Conservation (phyloP, 2,888 invertebrate species). For the Hirtodrosophila confusa region DNA sequence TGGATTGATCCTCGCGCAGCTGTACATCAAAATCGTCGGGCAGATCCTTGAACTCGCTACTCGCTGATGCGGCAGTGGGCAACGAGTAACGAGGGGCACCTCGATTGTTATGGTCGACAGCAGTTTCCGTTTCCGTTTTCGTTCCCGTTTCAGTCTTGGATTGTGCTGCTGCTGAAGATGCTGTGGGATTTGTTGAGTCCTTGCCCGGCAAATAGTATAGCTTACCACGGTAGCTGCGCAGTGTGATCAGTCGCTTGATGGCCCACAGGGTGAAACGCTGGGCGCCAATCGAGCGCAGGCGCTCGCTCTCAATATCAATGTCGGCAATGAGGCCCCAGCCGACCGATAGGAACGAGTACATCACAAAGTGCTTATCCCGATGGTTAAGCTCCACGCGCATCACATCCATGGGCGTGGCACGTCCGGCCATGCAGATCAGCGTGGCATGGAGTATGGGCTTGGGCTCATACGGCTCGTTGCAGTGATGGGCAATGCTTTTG, state of each 20-base stretch:
- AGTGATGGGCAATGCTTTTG: constrained; percentile 91
- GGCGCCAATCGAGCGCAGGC: constrained; percentile 93
- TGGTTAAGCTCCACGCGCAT: constrained; percentile 91
- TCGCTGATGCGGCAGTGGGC: neutral
- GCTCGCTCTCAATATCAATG: constrained; percentile 99
- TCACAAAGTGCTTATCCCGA: constrained; percentile 84
- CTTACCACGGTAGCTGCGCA: constrained; percentile 93
- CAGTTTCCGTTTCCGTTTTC: no score
- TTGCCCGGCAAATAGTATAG: constrained; percentile 90
- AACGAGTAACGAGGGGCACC: constrained; percentile 21
- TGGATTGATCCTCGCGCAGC: constrained; percentile 24
- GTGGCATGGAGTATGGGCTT: constrained; percentile 92
- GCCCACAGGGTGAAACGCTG: constrained; percentile 96
- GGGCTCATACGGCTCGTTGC: constrained; percentile 91
- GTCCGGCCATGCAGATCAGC: constrained; percentile 90
- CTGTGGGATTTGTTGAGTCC: neutral
- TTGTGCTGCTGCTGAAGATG: neutral
- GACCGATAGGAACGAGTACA: constrained; percentile 96
- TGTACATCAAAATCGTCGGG: constrained; percentile 47
- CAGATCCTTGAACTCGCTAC: constrained; percentile 43
- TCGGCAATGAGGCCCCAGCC: constrained; percentile 99
- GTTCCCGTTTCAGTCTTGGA: neutral
- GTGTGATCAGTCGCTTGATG: constrained; percentile 91
- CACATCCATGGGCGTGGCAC: constrained; percentile 92
- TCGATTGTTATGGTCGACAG: no score